Percentiles rank a stretch among this genome's conserved stretches.
phyloP scores from a whole-genome alignment of 2,888 invertebrate species.

The Cephonodes hylas region DNA sequence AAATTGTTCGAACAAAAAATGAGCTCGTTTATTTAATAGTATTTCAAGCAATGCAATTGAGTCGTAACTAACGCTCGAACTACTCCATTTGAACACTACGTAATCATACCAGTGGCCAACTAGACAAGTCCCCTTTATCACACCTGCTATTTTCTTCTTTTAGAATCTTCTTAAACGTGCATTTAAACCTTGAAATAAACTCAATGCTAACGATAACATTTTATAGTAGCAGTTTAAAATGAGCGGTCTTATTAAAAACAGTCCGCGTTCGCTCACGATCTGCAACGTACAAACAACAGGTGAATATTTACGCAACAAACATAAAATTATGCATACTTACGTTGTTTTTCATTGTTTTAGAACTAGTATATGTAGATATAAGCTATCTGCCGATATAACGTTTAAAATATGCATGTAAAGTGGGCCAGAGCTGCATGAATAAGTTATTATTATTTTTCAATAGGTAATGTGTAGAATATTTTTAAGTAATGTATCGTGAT shows the following conservation, averaged over 20 bases:
- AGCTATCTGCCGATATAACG: constrained; percentile 19
- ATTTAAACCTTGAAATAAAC: not conserved
- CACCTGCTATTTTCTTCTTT: not conserved
- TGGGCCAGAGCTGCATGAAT: constrained; percentile 56
- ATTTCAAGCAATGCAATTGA: too few relatives aligned
- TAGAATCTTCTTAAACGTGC: not conserved
- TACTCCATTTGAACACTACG: not conserved
- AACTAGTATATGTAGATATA: constrained; percentile 8
- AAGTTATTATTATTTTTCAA: constrained; percentile 37
- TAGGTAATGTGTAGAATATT: constrained; percentile 31
- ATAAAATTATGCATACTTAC: constrained; percentile 10
- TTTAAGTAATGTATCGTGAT: constrained; percentile 11
- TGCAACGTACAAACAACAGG: constrained; percentile 2
- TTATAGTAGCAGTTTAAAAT: not conserved
- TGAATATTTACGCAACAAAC: constrained; percentile 2
- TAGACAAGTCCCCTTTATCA: not conserved
- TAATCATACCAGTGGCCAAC: not conserved
- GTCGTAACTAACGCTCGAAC: too few relatives aligned
- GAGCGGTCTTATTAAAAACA: not conserved
- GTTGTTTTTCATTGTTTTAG: constrained; percentile 9
- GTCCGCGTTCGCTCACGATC: not conserved
- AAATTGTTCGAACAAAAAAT: too few relatives aligned
- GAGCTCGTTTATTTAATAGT: too few relatives aligned
- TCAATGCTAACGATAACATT: not conserved
- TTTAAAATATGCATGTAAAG: constrained; percentile 49